Conservation (phyloP, 1,140 invertebrate genomes). For the Battus philenor region DNA sequence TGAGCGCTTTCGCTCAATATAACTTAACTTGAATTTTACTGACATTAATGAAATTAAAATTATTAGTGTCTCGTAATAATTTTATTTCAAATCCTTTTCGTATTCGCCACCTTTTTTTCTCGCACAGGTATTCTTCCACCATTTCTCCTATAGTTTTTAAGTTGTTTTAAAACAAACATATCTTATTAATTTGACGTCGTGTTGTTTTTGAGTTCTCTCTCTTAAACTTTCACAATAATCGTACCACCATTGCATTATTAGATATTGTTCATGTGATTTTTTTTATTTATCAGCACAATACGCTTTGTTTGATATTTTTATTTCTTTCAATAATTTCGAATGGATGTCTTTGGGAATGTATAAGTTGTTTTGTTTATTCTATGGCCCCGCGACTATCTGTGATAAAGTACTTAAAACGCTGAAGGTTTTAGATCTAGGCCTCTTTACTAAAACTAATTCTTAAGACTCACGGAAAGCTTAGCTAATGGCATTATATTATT, state of each 20-base stretch:
- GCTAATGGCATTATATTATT: too few relatives aligned
- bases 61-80: too few relatives aligned
- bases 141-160: constrained; percentile 21
- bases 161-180: constrained; percentile 24
- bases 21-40: too few relatives aligned
- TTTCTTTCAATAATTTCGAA: constrained; percentile 3
- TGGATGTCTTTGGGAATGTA: constrained; percentile 7
- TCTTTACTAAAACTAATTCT: too few relatives aligned
- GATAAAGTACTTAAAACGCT: too few relatives aligned
- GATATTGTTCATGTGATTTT: constrained; percentile 16
- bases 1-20: too few relatives aligned
- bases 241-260: constrained; percentile 45
- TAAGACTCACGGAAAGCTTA: too few relatives aligned
- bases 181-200: constrained; percentile 8
- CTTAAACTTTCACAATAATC: constrained; percentile 31
- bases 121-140: not conserved
- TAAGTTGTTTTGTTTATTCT: not conserved
- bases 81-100: constrained; percentile 6
- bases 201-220: constrained; percentile 17
- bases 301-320: constrained; percentile 31
- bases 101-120: not conserved
- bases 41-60: too few relatives aligned
- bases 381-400: too few relatives aligned
- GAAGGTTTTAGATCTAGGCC: too few relatives aligned
- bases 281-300: constrained; percentile 34